phyloP scores from a whole-genome alignment of 2,888 invertebrate species.

The Sphinx pinastri region DNA sequence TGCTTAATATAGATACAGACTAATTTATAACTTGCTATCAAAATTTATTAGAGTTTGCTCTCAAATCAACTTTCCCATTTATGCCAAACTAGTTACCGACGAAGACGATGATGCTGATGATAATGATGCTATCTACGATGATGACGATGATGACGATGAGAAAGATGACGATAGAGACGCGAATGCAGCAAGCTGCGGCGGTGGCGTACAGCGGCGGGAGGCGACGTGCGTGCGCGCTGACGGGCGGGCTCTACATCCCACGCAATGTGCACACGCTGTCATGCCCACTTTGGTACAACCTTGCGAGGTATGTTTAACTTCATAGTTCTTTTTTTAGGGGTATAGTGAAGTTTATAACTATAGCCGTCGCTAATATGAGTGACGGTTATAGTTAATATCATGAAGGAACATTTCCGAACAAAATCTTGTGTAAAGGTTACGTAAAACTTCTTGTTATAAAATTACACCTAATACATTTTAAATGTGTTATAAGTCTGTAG shows the following conservation, averaged over 20 bases:
- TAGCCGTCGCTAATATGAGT: no score
- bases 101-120: conserved; percentile 67
- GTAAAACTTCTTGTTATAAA: background rate
- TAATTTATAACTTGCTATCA: background rate
- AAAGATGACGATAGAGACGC: conserved; percentile 44
- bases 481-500: no score
- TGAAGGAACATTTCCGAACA: no score
- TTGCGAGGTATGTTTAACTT: conserved; percentile 64
- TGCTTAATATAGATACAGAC: no score
- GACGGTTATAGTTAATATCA: no score
- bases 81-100: conserved; percentile 51
- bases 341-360: no score
- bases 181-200: conserved; percentile 76
- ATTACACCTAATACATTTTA: no score
- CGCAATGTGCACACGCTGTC: conserved; percentile 78
- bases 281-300: conserved; percentile 82
- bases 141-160: conserved; percentile 61
- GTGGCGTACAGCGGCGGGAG: conserved; percentile 83
- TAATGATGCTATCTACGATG: conserved; percentile 71
- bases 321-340: background rate
- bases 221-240: conserved; percentile 82
- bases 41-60: background rate
- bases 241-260: conserved; percentile 72
- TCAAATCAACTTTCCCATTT: background rate
- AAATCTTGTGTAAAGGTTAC: background rate